Percentiles rank a stretch among this genome's conserved stretches.
phyloP scores from a whole-genome alignment of 2,797 vertebrate species.

The Leontocebus nigricollis region DNA sequence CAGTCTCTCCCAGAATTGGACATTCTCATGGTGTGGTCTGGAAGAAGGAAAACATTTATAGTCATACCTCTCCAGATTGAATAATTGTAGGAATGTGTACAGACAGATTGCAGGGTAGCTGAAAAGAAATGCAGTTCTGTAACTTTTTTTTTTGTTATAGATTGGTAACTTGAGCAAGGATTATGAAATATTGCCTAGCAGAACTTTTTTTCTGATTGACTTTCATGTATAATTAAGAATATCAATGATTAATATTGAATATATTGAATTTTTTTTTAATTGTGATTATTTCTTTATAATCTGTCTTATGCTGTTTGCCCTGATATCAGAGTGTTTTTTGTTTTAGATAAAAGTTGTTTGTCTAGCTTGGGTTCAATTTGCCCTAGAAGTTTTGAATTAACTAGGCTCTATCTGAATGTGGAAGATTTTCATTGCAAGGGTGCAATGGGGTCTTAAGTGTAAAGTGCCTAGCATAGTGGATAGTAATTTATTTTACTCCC shows the following conservation, averaged over 20 bases:
- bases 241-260: not conserved
- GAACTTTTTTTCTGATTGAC: not conserved
- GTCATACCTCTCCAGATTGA: slow-evolving; percentile 38
- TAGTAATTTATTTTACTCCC: not conserved
- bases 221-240: not conserved
- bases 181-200: not conserved
- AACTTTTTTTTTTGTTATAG: not conserved
- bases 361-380: not conserved
- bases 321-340: slow-evolving; percentile 18
- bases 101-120: slow-evolving; percentile 21
- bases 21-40: slow-evolving; percentile 28
- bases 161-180: not conserved
- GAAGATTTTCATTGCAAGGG: not conserved
- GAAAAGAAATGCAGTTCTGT: slow-evolving; percentile 8
- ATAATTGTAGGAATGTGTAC: slow-evolving; percentile 33
- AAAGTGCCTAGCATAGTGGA: not conserved
- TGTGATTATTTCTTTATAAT: not conserved
- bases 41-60: slow-evolving; percentile 32
- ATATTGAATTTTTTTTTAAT: not conserved
- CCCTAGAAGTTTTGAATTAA: not conserved
- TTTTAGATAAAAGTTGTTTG: slow-evolving; percentile 28
- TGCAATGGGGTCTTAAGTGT: not conserved
- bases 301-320: not conserved
- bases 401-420: not conserved
- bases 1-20: not conserved